Conservation (phyloP, 2,797 vertebrate genomes). For the Fistularia commersonii region DNA sequence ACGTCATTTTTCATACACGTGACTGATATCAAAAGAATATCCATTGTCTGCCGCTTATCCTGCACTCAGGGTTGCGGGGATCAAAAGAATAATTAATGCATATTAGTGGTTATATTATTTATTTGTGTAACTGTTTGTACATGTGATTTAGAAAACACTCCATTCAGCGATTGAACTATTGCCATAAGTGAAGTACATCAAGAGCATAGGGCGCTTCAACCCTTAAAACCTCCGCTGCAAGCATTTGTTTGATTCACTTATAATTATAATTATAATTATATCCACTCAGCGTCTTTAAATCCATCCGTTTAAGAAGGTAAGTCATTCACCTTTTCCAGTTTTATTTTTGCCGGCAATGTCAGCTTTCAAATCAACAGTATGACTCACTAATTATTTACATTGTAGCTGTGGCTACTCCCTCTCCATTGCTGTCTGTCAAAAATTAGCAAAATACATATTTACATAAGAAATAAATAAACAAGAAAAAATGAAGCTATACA, state of each 20-base stretch:
- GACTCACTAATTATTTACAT: conserved; percentile 70
- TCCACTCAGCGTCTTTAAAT: conserved; percentile 41
- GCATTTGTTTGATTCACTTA: conserved; percentile 49
- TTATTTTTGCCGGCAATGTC: conserved; percentile 41
- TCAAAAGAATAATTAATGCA: conserved; percentile 62
- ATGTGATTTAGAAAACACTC: conserved; percentile 60
- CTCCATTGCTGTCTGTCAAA: conserved; percentile 32
- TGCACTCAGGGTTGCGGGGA: too few species aligned
- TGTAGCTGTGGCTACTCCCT: conserved; percentile 33
- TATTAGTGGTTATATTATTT: conserved; percentile 39
- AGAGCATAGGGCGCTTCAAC: conserved; percentile 66
- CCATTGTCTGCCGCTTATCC: too few species aligned
- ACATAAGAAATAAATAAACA: conserved; percentile 73
- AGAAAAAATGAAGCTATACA: conserved; percentile 63
- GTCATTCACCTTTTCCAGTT: conserved; percentile 26
- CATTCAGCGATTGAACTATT: conserved; percentile 47
- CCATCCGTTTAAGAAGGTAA: conserved; percentile 33
- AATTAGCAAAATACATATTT: conserved; percentile 72
- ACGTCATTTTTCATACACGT: conserved; percentile 42
- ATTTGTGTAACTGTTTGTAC: conserved; percentile 45
- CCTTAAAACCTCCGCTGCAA: conserved; percentile 49
- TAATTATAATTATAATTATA: too few species aligned
- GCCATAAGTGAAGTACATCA: conserved; percentile 57
- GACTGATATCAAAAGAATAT: conserved; percentile 65
- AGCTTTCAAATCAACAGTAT: conserved; percentile 39